Evolutionary conservation across 1,140 invertebrate species (phyloP).

Genomic region (Melipona quadrifasciata): DNA sequence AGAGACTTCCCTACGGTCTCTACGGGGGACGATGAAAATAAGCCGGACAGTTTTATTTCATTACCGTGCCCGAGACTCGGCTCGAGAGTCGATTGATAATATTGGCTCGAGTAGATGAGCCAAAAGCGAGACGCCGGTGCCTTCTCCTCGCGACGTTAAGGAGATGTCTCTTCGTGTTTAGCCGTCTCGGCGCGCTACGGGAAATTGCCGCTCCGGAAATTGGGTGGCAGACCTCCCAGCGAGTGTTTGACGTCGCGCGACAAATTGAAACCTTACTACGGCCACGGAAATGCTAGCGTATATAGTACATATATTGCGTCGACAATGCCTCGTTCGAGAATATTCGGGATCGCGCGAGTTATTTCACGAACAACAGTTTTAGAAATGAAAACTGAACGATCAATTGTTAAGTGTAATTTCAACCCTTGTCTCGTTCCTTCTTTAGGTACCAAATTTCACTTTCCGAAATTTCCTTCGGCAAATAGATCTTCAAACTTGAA

Average conservation of each 20-base stretch:
- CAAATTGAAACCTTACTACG: conserved; percentile 40
- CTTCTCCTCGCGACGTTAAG: background rate
- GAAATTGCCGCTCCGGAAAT: conserved; percentile 46
- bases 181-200: conserved; percentile 6
- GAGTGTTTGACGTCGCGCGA: conserved; percentile 44
- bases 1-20: background rate
- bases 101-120: conserved; percentile 32
- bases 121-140: background rate
- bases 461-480: too few species aligned
- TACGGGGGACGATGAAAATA: conserved; percentile 11
- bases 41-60: conserved; percentile 33
- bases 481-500: too few species aligned
- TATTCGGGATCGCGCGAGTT: too few species aligned
- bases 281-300: background rate
- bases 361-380: too few species aligned
- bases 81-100: conserved; percentile 45
- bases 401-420: too few species aligned
- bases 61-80: conserved; percentile 12
- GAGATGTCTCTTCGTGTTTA: conserved; percentile 31
- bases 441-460: too few species aligned
- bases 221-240: conserved; percentile 16
- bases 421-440: too few species aligned
- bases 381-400: too few species aligned
- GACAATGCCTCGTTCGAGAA: too few species aligned
- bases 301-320: too few species aligned